Evolutionary conservation across 2,888 invertebrate species (phyloP).

Genomic region (Metallyticus violacea): DNA sequence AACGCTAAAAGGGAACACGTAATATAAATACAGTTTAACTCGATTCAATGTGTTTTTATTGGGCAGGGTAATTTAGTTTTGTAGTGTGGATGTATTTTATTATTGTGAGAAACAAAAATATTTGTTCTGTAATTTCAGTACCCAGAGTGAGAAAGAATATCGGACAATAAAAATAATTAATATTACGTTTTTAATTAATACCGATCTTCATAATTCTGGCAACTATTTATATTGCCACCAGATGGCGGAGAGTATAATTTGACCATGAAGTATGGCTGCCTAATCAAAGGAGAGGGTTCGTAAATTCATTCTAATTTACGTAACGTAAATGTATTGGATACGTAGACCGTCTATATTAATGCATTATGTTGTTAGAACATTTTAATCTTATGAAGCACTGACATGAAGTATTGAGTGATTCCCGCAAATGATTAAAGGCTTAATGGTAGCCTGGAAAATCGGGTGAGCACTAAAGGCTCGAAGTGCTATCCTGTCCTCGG

Average conservation of each 20-base stretch:
- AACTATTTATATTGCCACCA: neutral
- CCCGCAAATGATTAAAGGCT: neutral
- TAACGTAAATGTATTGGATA: neutral
- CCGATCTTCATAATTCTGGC: neutral
- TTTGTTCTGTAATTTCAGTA: neutral
- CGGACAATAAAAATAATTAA: neutral
- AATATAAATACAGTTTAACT: too few relatives aligned
- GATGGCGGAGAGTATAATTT: constrained; percentile 17
- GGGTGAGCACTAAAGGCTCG: neutral
- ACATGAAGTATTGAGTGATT: neutral
- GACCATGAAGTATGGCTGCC: constrained; percentile 29
- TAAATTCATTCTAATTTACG: constrained; percentile 11
- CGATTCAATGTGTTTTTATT: too few relatives aligned
- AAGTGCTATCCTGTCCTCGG: constrained; percentile 1
- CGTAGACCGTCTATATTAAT: neutral
- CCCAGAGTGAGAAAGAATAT: neutral
- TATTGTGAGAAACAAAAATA: neutral
- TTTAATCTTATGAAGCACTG: neutral
- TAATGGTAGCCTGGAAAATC: neutral
- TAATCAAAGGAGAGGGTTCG: constrained; percentile 23
- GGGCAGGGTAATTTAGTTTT: neutral
- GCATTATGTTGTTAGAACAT: neutral
- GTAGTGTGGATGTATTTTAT: too few relatives aligned
- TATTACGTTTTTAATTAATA: neutral
- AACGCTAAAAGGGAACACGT: neutral